Conservation (phyloP, 2,113 vertebrate genomes). For the Myotis brandtii region DNA sequence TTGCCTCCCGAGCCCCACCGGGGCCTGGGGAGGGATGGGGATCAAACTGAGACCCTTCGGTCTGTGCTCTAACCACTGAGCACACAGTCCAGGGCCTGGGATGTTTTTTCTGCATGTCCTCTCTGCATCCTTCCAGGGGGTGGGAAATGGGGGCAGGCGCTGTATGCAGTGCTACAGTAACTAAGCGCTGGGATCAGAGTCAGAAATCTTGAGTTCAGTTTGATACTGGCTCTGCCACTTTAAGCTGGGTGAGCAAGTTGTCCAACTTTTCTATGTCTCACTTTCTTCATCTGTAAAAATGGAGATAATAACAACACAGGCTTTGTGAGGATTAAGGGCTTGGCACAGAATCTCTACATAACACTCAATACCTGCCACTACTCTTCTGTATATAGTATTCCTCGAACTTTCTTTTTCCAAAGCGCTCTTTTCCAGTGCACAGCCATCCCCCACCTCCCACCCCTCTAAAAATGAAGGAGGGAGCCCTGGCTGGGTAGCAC, state of each 20-base stretch:
- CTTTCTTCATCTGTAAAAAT: conserved; percentile 32
- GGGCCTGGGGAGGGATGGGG: too few relatives aligned
- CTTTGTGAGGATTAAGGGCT: neutral
- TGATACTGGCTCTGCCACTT: neutral
- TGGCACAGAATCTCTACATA: neutral
- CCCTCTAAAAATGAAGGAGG: neutral
- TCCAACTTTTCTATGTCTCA: neutral
- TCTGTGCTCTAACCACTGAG: too few relatives aligned
- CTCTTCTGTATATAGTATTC: neutral
- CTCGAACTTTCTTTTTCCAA: neutral
- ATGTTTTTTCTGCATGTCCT: neutral
- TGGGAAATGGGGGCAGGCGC: too few relatives aligned
- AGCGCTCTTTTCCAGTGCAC: neutral
- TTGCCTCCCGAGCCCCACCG: too few relatives aligned
- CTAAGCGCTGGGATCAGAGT: neutral
- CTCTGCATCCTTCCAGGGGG: neutral
- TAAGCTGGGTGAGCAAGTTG: neutral
- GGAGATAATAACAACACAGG: neutral
- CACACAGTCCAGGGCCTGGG: too few relatives aligned
- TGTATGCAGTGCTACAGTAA: neutral
- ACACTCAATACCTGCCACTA: neutral
- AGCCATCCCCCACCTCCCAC: neutral
- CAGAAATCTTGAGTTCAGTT: neutral
- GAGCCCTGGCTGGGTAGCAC: too few relatives aligned
- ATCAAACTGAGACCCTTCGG: too few relatives aligned